phyloP scores from a whole-genome alignment of 2,888 invertebrate species.

The Caenorhabditis auriculariae region DNA sequence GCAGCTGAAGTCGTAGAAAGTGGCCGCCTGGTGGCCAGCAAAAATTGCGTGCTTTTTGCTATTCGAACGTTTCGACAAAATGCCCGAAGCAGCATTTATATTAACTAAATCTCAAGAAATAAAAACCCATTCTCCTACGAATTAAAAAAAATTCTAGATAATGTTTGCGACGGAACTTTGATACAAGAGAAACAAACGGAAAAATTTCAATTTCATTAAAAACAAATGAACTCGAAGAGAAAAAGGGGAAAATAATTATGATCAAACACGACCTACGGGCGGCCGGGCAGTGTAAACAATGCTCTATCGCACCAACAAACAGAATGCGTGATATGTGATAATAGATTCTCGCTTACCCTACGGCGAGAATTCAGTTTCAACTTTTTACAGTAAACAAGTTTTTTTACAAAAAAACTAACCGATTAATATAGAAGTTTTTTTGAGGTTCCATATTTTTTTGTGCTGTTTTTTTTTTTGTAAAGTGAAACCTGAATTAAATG shows the following conservation, averaged over 20 bases:
- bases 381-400: too few relatives aligned
- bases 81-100: slow-evolving; percentile 21
- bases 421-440: too few relatives aligned
- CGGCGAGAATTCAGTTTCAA: too few relatives aligned
- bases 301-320: too few relatives aligned
- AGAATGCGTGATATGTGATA: too few relatives aligned
- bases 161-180: neutral
- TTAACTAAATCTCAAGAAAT: neutral
- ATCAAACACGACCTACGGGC: slow-evolving; percentile 11
- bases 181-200: neutral
- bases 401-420: too few relatives aligned
- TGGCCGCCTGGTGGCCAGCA: slow-evolving; percentile 8
- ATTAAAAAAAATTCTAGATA: neutral
- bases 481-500: too few relatives aligned
- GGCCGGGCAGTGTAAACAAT: slow-evolving; percentile 19
- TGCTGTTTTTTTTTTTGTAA: too few relatives aligned
- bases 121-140: neutral
- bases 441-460: too few relatives aligned
- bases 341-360: too few relatives aligned
- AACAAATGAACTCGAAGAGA: neutral
- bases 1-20: slow-evolving; percentile 15
- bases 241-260: too few relatives aligned
- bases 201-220: slow-evolving; percentile 3
- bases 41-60: slow-evolving; percentile 9
- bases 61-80: slow-evolving; percentile 1